Percentiles rank a stretch among this genome's conserved stretches.
Conservation (phyloP, 2,797 vertebrate species). For the Euthynnus affinis region DNA sequence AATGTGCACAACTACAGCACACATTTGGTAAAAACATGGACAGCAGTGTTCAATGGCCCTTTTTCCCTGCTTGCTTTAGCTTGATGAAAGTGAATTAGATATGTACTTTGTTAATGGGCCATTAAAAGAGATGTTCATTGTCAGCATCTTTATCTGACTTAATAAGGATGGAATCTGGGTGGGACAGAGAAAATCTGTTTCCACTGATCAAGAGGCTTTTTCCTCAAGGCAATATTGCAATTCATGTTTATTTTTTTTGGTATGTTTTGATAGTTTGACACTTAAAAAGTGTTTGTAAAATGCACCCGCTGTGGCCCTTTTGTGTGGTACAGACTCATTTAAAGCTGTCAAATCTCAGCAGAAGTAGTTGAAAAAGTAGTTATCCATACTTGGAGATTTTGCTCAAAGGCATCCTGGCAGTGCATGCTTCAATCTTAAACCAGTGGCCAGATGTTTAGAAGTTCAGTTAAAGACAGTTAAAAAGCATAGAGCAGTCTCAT, state of each 20-base stretch:
- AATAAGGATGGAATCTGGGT: slow-evolving; percentile 49
- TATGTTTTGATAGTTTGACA: slow-evolving; percentile 22
- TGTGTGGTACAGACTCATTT: background rate
- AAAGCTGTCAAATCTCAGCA: background rate
- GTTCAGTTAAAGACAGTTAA: slow-evolving; percentile 1
- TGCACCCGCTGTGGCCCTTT: background rate
- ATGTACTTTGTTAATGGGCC: slow-evolving; percentile 69
- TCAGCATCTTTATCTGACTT: slow-evolving; percentile 71
- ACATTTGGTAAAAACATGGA: slow-evolving; percentile 61
- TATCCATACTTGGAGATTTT: slow-evolving; percentile 3
- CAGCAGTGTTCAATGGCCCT: slow-evolving; percentile 60
- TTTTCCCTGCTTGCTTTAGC: slow-evolving; percentile 69
- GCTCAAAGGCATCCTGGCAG: slow-evolving; percentile 2
- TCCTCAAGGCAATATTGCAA: background rate
- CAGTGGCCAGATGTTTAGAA: slow-evolving; percentile 2
- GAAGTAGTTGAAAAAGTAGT: background rate
- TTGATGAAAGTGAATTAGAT: slow-evolving; percentile 77
- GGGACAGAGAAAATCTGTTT: slow-evolving; percentile 9
- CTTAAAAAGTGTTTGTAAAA: background rate
- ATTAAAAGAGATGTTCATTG: slow-evolving; percentile 62
- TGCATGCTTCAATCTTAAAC: background rate
- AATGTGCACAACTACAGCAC: slow-evolving; percentile 55
- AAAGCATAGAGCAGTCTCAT: background rate
- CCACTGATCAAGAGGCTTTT: background rate
- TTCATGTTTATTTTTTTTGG: background rate